These are phyloP conservation scores for Erethizon dorsatum DNA, from an alignment of 2,797 vertebrate genomes.

Conservation along the genomic window DNA sequence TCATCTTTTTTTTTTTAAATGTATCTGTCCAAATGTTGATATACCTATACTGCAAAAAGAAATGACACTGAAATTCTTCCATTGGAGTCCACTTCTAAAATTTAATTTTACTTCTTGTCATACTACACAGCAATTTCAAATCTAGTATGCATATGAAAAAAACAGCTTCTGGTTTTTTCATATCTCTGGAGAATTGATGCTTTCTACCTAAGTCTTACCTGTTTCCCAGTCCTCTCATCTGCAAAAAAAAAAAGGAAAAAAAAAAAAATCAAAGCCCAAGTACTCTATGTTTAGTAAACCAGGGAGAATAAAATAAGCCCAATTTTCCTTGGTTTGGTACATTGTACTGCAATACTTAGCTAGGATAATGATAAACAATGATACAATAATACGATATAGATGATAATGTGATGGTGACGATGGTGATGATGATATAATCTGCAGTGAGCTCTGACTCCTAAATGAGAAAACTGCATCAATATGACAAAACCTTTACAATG, in stretches of 20 bases:
- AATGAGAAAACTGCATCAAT: constrained; percentile 21
- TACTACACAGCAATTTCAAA: constrained; percentile 29
- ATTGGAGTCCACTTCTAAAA: not conserved
- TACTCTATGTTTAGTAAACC: not conserved
- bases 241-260: not conserved
- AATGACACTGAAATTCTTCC: constrained; percentile 61
- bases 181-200: constrained; percentile 37
- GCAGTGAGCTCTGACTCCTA: not conserved
- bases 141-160: not conserved
- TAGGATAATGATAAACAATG: not conserved
- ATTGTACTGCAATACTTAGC: not conserved
- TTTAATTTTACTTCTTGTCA: constrained; percentile 56
- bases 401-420: not conserved
- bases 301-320: constrained; percentile 47
- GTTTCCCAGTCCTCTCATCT: not conserved
- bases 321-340: constrained; percentile 27
- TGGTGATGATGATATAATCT: not conserved
- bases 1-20: constrained; percentile 36
- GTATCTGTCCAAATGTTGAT: constrained; percentile 62
- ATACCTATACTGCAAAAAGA: not conserved
- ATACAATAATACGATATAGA: not conserved
- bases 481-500: not conserved
- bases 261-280: not conserved
- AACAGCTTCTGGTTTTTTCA: not conserved
- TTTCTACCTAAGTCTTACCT: constrained; percentile 49